A percentile compares a stretch with the other conserved stretches of the same genome.
These are phyloP conservation scores for Mobula hypostoma DNA, from an alignment of 2,113 vertebrate genomes.

Conservation along the genomic window DNA sequence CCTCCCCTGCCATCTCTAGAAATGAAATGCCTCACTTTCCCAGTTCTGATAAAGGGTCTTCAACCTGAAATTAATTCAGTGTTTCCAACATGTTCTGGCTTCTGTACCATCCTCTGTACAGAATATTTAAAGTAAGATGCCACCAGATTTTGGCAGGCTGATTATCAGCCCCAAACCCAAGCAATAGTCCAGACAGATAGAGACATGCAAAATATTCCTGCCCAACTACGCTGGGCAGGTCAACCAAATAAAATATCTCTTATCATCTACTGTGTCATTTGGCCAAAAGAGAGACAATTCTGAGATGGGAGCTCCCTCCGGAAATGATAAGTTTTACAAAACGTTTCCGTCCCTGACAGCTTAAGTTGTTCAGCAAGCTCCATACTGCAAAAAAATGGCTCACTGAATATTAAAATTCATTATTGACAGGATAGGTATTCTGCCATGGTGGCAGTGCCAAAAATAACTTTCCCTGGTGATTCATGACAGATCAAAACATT, in stretches of 20 bases:
- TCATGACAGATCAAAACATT: conserved; percentile 9
- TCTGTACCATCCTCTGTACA: not conserved
- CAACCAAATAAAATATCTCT: not conserved
- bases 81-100: too few species aligned
- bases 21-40: too few species aligned
- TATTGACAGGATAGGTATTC: too few species aligned
- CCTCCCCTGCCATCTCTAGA: too few species aligned
- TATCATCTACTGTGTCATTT: not conserved
- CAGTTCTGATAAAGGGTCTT: too few species aligned
- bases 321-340: not conserved
- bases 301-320: not conserved
- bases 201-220: not conserved
- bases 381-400: not conserved
- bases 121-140: not conserved
- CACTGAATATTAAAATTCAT: not conserved
- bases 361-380: not conserved
- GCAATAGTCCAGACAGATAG: not conserved
- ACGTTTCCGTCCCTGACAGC: not conserved
- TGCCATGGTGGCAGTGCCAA: not conserved
- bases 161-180: not conserved
- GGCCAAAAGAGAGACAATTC: not conserved
- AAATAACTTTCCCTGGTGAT: not conserved
- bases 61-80: too few species aligned
- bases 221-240: not conserved
- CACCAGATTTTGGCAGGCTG: not conserved